These are phyloP conservation scores for Mesorhabditis belari DNA, from an alignment of 2,888 invertebrate genomes.

Conservation along the genomic window DNA sequence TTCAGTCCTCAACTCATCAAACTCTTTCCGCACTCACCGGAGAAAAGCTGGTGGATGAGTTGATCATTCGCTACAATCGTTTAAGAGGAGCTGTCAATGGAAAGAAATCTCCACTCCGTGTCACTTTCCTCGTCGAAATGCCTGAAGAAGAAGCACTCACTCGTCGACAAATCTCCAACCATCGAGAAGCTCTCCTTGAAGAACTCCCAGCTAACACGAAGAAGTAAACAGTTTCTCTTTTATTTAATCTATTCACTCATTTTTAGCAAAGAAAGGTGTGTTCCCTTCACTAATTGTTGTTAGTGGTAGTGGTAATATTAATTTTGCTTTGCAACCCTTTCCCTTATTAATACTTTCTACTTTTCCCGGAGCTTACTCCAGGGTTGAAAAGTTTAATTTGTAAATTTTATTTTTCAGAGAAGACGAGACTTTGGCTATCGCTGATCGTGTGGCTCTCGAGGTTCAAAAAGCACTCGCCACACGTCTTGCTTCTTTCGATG, in stretches of 20 bases:
- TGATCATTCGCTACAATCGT: slow-evolving; percentile 19
- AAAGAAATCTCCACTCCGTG: neutral
- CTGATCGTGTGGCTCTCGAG: slow-evolving; percentile 8
- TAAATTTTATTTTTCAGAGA: neutral
- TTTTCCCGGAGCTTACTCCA: too few relatives aligned
- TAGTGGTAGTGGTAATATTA: neutral
- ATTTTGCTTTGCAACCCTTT: neutral
- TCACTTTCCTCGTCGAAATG: slow-evolving; percentile 3
- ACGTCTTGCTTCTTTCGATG: slow-evolving; percentile 5
- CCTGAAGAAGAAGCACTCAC: slow-evolving; percentile 2
- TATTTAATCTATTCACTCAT: neutral
- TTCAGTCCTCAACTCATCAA: neutral
- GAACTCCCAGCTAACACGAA: neutral
- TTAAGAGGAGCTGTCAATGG: slow-evolving; percentile 1
- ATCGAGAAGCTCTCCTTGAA: slow-evolving; percentile 8
- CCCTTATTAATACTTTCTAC: neutral
- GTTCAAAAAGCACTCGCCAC: slow-evolving; percentile 6
- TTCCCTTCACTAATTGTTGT: neutral
- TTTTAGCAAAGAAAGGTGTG: neutral
- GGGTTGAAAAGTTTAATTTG: neutral
- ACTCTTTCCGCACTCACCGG: slow-evolving; percentile 16
- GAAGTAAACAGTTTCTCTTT: neutral
- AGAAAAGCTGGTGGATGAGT: slow-evolving; percentile 15
- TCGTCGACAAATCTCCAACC: neutral
- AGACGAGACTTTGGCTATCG: slow-evolving; percentile 12